Base-by-base conservation (phyloP, 2,888 invertebrate genomes). In the Plebejus anna region DNA sequence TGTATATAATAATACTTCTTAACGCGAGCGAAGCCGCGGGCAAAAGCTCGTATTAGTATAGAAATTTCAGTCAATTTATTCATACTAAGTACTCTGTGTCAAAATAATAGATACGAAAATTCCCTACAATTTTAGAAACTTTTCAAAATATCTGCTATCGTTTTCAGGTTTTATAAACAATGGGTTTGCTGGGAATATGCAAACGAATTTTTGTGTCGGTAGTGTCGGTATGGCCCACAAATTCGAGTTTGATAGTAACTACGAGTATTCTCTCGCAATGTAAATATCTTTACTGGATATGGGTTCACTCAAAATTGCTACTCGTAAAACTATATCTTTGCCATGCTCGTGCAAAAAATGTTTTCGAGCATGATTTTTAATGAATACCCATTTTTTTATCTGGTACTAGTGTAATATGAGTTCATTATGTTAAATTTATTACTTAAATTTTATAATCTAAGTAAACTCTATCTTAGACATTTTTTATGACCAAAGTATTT, bases 141-240 rank as follows among this genome's bases (percentile, higher is more conserved):
- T 61, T 61, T 61, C n/a, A 38, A 38, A 42, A 42, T 11, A 71
- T 71, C 71, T 42, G 71, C 42, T 42, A 71, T 42, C n/a, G 4
- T 7, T 71, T 71, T 42, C 42, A 71, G 71, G 42, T 42, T 42
- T 42, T 71, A 38, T 71, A 38, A 42, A 71, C 71, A 71, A 42
- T 71, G 71, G n/a, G n/a, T 71, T 42, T 42, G 71, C 22, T 42
- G 71, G 38, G 38, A 71, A 71, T 22, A 71, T 42, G n/a, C 71
- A 71, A 71, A 71, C 22, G 71, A 71, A 42, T 71, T 71, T 71
- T 71, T 71, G 71, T 71, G 38, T 71, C n/a, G n/a, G 9, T 42
- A 71, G 71, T 71, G 22, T 38, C 42, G 71, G 42, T 42, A 13
- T 66, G 66, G 66, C 11, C n/a, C 70, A 71, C 36, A 71, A 71